Evolutionary conservation across 1,140 invertebrate genomes (phyloP).

Genomic region (Ditylenchus dipsaci): DNA sequence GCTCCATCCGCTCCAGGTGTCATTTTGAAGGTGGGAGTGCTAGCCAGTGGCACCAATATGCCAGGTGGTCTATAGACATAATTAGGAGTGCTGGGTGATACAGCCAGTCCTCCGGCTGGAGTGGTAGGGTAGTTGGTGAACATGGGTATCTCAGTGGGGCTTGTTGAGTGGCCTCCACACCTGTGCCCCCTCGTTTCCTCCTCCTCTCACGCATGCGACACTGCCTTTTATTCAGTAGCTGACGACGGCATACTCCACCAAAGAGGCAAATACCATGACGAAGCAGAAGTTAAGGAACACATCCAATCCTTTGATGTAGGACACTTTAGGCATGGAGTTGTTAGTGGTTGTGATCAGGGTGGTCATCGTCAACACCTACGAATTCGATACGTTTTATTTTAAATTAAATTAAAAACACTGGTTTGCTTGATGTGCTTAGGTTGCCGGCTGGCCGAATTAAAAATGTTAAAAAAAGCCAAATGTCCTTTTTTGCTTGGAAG

Average conservation of each 20-base stretch:
- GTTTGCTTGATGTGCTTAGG: too few relatives aligned
- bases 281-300: constrained; percentile 59
- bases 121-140: constrained; percentile 51
- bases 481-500: background rate
- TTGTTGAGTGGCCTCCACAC: background rate
- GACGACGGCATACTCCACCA: constrained; percentile 59
- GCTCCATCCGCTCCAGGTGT: background rate
- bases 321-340: constrained; percentile 58
- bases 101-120: constrained; percentile 42
- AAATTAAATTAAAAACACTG: too few relatives aligned
- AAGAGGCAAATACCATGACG: constrained; percentile 58
- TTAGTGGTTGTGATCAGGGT: constrained; percentile 59
- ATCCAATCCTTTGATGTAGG: constrained; percentile 58
- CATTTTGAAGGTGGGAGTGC: background rate
- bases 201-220: constrained; percentile 39
- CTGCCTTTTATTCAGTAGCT: constrained; percentile 54
- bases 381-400: too few relatives aligned
- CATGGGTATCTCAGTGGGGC: constrained; percentile 12
- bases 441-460: too few relatives aligned
- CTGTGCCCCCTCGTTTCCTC: constrained; percentile 1
- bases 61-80: constrained; percentile 43
- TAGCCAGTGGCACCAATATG: constrained; percentile 19
- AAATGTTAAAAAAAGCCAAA: too few relatives aligned
- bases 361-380: constrained; percentile 57
- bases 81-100: constrained; percentile 31